Conservation (phyloP, 2,113 vertebrate species). For the Brachyhypopomus gauderio region DNA sequence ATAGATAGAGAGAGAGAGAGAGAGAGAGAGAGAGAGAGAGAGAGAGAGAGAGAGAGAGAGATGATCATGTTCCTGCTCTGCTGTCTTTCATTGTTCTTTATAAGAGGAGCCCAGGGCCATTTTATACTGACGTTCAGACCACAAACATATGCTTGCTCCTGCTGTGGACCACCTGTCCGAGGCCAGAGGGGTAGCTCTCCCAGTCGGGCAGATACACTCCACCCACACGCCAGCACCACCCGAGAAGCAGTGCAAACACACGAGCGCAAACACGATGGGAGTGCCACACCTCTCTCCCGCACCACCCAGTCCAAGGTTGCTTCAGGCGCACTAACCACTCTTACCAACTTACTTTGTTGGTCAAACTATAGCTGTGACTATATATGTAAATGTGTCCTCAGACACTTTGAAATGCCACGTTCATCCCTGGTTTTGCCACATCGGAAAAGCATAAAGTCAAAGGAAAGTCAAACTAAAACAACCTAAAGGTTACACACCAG, state of each 20-base stretch:
- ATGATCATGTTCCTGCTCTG: not conserved
- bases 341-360: not conserved
- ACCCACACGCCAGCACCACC: slow-evolving; percentile 9
- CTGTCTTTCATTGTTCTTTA: too few relatives aligned
- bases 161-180: slow-evolving; percentile 6
- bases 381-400: not conserved
- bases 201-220: not conserved
- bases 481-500: not conserved
- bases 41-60: not conserved
- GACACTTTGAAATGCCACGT: not conserved
- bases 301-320: not conserved
- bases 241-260: not conserved
- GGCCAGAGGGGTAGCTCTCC: not conserved
- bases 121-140: not conserved
- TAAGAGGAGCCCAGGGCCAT: too few relatives aligned
- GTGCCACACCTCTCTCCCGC: not conserved
- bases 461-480: not conserved
- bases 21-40: not conserved
- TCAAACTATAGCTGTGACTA: not conserved
- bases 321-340: not conserved
- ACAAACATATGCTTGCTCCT: not conserved
- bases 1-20: not conserved
- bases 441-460: not conserved
- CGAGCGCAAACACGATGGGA: not conserved
- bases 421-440: not conserved